phyloP scores from a whole-genome alignment of 2,797 vertebrate species.

The Muscicapa comitata region DNA sequence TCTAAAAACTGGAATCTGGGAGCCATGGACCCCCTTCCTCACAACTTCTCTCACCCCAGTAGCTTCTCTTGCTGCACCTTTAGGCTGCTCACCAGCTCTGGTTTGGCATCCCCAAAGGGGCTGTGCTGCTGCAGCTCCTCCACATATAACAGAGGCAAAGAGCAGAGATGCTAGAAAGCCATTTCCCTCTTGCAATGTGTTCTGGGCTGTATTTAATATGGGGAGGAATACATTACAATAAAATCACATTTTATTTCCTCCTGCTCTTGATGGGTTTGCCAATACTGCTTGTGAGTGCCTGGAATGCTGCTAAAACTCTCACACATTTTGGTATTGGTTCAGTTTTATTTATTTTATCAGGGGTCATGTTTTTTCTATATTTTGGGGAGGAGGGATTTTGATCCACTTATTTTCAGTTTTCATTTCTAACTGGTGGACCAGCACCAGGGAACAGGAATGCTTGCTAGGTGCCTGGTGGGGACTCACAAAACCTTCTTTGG shows the following conservation, averaged over 20 bases:
- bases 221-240: background rate
- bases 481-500: fast-evolving
- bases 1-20: background rate
- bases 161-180: background rate
- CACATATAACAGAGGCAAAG: fast-evolving
- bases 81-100: background rate
- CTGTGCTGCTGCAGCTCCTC: background rate
- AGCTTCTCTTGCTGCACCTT: background rate
- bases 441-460: background rate
- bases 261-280: background rate
- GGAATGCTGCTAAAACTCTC: background rate
- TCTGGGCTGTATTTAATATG: background rate
- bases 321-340: background rate
- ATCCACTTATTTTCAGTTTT: background rate
- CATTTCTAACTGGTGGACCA: fast-evolving
- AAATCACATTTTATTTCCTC: background rate
- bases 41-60: fast-evolving
- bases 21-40: background rate
- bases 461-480: background rate
- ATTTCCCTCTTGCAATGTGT: background rate
- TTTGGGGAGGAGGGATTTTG: background rate
- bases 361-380: background rate
- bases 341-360: background rate
- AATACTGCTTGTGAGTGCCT: background rate
- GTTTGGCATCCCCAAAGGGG: fast-evolving